These are phyloP conservation scores for Phycodurus eques DNA, from an alignment of 2,113 vertebrate species.

Conservation along the genomic window DNA sequence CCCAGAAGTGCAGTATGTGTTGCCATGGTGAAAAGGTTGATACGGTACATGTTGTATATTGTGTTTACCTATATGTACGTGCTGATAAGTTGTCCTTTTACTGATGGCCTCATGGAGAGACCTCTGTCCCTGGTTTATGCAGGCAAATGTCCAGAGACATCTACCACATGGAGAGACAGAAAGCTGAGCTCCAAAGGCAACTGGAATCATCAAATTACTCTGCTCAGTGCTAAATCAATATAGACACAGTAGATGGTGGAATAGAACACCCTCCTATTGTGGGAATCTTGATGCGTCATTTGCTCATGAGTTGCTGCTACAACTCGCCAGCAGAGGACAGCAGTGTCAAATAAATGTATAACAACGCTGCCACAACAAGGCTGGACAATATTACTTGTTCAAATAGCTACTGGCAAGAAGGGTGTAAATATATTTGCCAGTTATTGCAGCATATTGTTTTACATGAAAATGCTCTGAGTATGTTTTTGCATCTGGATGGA, in stretches of 20 bases:
- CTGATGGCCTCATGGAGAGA: not conserved
- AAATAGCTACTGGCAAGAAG: not conserved
- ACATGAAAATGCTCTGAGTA: not conserved
- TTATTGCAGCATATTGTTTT: not conserved
- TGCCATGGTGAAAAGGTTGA: not conserved
- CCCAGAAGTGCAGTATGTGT: not conserved
- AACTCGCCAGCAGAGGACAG: slow-evolving; percentile 47
- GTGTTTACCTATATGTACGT: not conserved
- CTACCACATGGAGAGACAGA: slow-evolving; percentile 55
- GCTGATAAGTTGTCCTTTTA: not conserved
- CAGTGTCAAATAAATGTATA: slow-evolving; percentile 33
- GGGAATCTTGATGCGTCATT: not conserved
- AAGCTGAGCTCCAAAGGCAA: slow-evolving; percentile 53
- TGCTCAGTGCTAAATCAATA: slow-evolving; percentile 9
- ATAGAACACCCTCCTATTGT: not conserved
- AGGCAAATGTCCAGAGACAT: slow-evolving; percentile 57
- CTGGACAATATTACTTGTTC: not conserved
- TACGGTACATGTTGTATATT: not conserved
- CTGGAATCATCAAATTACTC: slow-evolving; percentile 27
- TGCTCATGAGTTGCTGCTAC: slow-evolving; percentile 13
- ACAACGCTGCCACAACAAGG: not conserved
- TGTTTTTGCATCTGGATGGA: not conserved
- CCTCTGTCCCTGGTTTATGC: slow-evolving; percentile 11
- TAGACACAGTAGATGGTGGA: not conserved
- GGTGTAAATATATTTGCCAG: not conserved